These are phyloP conservation scores for Zosterops borbonicus DNA, from an alignment of 2,113 vertebrate genomes.

Conservation along the genomic window DNA sequence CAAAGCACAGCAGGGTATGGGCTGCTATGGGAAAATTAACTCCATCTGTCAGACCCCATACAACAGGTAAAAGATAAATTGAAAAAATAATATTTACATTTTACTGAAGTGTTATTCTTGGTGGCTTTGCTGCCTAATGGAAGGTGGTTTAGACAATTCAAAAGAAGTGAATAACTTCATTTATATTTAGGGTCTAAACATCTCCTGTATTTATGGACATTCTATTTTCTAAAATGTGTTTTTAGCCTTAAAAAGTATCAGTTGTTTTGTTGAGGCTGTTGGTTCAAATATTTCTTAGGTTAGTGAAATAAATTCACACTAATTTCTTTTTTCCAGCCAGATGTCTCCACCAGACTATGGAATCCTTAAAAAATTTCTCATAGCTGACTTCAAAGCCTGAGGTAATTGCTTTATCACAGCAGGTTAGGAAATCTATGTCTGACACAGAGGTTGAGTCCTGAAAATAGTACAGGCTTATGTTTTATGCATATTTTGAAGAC, in stretches of 20 bases:
- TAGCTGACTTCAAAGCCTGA: slow-evolving; percentile 8
- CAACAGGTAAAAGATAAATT: not conserved
- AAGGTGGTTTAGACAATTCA: not conserved
- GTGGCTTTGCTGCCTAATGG: not conserved
- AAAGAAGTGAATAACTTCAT: not conserved
- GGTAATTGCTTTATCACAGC: slow-evolving; percentile 47
- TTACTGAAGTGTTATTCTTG: accelerated
- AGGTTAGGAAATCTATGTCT: slow-evolving; percentile 19
- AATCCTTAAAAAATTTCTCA: slow-evolving; percentile 24
- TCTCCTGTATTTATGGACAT: not conserved
- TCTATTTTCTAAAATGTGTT: not conserved
- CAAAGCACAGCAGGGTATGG: not conserved
- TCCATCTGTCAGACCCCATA: not conserved
- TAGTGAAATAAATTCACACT: not conserved
- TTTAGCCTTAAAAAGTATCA: not conserved
- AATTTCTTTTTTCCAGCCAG: slow-evolving; percentile 46
- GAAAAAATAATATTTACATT: not conserved
- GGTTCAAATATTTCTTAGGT: not conserved
- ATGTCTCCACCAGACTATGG: slow-evolving; percentile 41
- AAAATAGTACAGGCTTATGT: slow-evolving; percentile 13
- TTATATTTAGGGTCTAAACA: not conserved
- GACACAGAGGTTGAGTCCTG: not conserved
- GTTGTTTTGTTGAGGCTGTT: not conserved
- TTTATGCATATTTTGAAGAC: slow-evolving; percentile 46
- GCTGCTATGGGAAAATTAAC: not conserved